These are phyloP conservation scores for Caenorhabditis drosophilae DNA, from an alignment of 2,888 invertebrate species.

Conservation along the genomic window DNA sequence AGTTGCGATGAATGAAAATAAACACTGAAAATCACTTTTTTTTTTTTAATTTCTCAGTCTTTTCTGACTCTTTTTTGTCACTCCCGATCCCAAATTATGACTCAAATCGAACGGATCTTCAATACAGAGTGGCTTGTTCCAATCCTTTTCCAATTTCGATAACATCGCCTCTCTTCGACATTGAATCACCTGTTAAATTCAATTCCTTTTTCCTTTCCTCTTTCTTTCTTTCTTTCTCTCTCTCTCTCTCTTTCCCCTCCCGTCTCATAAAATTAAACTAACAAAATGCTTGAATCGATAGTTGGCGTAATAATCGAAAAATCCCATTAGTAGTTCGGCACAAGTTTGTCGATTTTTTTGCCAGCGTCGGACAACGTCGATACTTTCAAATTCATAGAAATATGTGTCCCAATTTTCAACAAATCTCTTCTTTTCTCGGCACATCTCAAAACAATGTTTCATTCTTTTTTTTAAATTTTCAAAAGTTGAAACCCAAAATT, in stretches of 20 bases:
- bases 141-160: slow-evolving; percentile 73
- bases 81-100: slow-evolving; percentile 74
- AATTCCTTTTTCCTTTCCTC: neutral
- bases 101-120: slow-evolving; percentile 76
- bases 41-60: neutral
- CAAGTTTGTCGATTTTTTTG: slow-evolving; percentile 37
- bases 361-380: slow-evolving; percentile 8
- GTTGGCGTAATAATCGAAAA: slow-evolving; percentile 73
- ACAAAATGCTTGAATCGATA: slow-evolving; percentile 46
- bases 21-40: slow-evolving; percentile 56
- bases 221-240: too few relatives aligned
- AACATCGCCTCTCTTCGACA: slow-evolving; percentile 60
- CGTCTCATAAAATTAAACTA: too few relatives aligned
- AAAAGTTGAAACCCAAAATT: slow-evolving; percentile 7
- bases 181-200: slow-evolving; percentile 40
- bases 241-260: too few relatives aligned
- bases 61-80: slow-evolving; percentile 62
- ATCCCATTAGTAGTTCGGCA: slow-evolving; percentile 48
- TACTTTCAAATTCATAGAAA: slow-evolving; percentile 72
- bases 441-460: too few relatives aligned
- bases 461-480: neutral
- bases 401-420: slow-evolving; percentile 74
- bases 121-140: slow-evolving; percentile 73
- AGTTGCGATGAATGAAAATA: slow-evolving; percentile 36
- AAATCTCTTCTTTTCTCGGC: too few relatives aligned